Percentiles rank a stretch among this genome's conserved stretches.
phyloP scores from a whole-genome alignment of 2,888 invertebrate genomes.

The Drosophila percnosoma region DNA sequence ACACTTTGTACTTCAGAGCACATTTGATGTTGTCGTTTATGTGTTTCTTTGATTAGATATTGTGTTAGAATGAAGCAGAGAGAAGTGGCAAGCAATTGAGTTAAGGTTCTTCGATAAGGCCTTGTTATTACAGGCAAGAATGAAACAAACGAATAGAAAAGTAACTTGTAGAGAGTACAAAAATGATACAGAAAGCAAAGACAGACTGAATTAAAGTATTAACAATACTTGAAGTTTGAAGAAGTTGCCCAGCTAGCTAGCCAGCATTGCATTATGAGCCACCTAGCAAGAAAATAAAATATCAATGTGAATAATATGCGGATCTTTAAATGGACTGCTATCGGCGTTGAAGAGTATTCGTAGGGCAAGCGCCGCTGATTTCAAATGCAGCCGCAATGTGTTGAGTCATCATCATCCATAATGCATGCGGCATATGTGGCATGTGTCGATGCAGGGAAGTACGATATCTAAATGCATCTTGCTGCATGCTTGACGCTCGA shows the following conservation, averaged over 20 bases:
- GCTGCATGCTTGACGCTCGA: conserved; percentile 23
- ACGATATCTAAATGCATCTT: conserved; percentile 50
- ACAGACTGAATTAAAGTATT: too few species aligned
- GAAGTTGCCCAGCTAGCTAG: background rate
- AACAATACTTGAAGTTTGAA: background rate
- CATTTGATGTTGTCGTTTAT: background rate
- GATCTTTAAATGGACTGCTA: background rate
- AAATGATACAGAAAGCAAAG: background rate
- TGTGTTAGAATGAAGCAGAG: background rate
- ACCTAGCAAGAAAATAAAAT: background rate
- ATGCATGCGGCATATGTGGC: conserved; percentile 28
- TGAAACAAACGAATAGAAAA: background rate
- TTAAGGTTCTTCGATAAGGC: background rate
- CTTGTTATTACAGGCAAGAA: background rate
- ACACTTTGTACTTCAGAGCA: conserved; percentile 1
- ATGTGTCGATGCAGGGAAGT: conserved; percentile 6
- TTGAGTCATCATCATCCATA: conserved; percentile 47
- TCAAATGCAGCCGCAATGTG: conserved; percentile 13
- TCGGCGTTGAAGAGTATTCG: background rate
- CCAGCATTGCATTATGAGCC: background rate
- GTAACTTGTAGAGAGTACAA: background rate
- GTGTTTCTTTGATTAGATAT: background rate
- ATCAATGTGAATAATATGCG: background rate
- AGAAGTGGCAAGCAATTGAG: background rate
- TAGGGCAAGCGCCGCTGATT: background rate